Evolutionary conservation across 1,140 invertebrate species (phyloP), one percentile per base, ranked within the genome.

Genomic region (Tenebrio molitor): DNA sequence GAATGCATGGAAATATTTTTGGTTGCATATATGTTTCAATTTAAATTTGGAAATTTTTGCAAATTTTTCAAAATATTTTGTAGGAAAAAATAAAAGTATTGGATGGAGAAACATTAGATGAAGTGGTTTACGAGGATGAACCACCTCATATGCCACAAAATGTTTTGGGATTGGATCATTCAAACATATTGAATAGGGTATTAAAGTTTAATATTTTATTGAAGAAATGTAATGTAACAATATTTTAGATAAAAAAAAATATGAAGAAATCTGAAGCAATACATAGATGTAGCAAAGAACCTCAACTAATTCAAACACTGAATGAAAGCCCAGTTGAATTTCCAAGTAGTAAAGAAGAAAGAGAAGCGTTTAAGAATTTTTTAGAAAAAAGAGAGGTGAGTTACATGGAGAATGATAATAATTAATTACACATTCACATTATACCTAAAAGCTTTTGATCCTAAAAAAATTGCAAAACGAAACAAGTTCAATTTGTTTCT

Each of bases 161-260:
- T 83, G 87, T 92, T 10, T 86, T 92, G 42, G 91, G 91, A 50
- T 81, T 94, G 34, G 85, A 93, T 81, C 90, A 91, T 78, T 77
- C 78, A 0, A 79, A 82, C 50, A 91, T 93, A 14, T 88, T 92
- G 87, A 70, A 77, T 41, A 77, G 74, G 19, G 79, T 82, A 71
- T 39, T 14, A 62, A 62, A 50, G 21, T 23, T 23, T 2, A 33
- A 3, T 8, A 29, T 8, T 29, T 29, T 29, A 0, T 25, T 23
- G 53, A 15, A 62, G 6, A 23, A 23, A 7, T 1, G 6, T 62
- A 23, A 7, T 1, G 1, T 23, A 21, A 29, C 2, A 39, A 63
- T 39, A 1, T 34, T 71, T 70, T 50, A 77, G 75, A 73, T 77
- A 41, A 63, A 70, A 68, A 73, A 63, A 42, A 16, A 4, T 8